Conservation (phyloP, 2,888 invertebrate species). For the Cryptus viduatorius region DNA sequence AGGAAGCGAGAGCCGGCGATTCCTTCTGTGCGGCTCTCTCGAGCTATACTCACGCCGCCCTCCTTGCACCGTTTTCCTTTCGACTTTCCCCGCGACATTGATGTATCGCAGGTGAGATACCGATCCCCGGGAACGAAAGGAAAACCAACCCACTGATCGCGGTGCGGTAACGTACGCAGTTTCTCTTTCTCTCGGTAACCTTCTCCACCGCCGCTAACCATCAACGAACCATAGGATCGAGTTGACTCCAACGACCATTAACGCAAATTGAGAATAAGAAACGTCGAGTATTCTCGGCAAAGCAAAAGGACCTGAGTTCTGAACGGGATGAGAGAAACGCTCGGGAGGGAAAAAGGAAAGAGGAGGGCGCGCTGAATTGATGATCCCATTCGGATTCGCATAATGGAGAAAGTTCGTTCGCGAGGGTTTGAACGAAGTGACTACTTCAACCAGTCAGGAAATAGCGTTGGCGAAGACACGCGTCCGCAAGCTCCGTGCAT, state of each 20-base stretch:
- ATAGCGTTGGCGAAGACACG: slow-evolving; percentile 32
- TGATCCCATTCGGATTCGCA: slow-evolving; percentile 71
- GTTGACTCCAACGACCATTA: slow-evolving; percentile 65
- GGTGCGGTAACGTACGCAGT: slow-evolving; percentile 42
- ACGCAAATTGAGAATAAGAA: slow-evolving; percentile 71
- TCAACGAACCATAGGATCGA: slow-evolving; percentile 57
- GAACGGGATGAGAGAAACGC: slow-evolving; percentile 28
- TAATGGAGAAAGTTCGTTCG: slow-evolving; percentile 71
- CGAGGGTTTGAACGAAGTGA: slow-evolving; percentile 35
- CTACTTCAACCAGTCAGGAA: slow-evolving; percentile 58
- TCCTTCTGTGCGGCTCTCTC: slow-evolving; percentile 8
- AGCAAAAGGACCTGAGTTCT: neutral
- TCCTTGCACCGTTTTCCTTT: slow-evolving; percentile 41
- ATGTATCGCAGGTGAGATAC: slow-evolving; percentile 72
- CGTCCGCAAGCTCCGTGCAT: neutral
- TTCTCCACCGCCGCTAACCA: slow-evolving; percentile 27
- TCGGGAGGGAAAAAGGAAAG: slow-evolving; percentile 9
- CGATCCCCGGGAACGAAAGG: slow-evolving; percentile 57
- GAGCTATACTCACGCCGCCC: slow-evolving; percentile 18
- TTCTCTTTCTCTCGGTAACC: slow-evolving; percentile 19
- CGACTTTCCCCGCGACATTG: slow-evolving; percentile 65
- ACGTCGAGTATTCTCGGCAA: slow-evolving; percentile 56
- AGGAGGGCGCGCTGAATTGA: slow-evolving; percentile 63
- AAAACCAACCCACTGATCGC: slow-evolving; percentile 45
- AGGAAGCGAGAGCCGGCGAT: slow-evolving; percentile 42